These are phyloP conservation scores for Tenthredo livida DNA, from an alignment of 2,888 invertebrate species.

Conservation along the genomic window DNA sequence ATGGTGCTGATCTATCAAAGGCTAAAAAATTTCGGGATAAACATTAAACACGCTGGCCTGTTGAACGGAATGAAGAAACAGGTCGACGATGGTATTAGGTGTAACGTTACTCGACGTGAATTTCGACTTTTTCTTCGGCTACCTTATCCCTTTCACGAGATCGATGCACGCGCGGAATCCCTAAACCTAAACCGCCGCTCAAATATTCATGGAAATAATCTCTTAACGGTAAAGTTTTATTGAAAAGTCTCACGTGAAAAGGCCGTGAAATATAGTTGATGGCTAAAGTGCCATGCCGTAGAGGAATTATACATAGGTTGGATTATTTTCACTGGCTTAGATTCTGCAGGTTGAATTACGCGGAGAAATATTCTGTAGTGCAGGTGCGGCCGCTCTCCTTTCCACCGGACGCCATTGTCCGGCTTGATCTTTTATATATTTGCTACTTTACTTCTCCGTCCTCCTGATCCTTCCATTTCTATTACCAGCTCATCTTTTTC, in stretches of 20 bases:
- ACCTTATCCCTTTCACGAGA: conserved; percentile 1
- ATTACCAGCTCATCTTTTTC: conserved; percentile 8
- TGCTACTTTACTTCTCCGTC: neutral
- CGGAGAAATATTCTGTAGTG: neutral
- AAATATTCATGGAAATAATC: conserved; percentile 44
- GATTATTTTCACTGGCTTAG: neutral
- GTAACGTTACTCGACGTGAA: neutral
- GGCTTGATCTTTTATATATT: conserved; percentile 1
- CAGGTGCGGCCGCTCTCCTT: neutral
- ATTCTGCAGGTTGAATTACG: neutral
- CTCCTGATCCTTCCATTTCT: neutral
- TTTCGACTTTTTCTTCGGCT: neutral
- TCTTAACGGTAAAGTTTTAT: conserved; percentile 62
- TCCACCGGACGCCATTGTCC: neutral
- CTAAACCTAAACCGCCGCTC: conserved; percentile 6
- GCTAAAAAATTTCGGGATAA: neutral
- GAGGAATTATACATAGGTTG: neutral
- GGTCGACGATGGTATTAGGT: neutral
- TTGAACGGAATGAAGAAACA: conserved; percentile 2
- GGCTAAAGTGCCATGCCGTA: neutral
- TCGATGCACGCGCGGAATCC: conserved; percentile 26
- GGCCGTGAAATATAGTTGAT: conserved; percentile 9
- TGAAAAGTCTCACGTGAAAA: conserved; percentile 60
- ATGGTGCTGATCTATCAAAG: neutral
- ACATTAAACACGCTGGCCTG: neutral